phyloP scores from a whole-genome alignment of 2,888 invertebrate species.

The Blastobasis adustella region DNA sequence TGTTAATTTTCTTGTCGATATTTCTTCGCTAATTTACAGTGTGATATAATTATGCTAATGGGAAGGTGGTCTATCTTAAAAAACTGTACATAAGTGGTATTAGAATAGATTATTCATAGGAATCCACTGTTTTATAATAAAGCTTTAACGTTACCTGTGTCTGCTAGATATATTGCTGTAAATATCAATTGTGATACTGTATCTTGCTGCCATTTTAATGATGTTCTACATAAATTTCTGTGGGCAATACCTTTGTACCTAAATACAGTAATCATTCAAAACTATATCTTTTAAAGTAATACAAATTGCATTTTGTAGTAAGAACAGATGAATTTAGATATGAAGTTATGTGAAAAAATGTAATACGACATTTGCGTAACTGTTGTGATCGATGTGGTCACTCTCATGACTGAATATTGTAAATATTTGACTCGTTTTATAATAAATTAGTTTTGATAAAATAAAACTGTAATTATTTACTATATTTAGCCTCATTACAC shows the following conservation, averaged over 20 bases:
- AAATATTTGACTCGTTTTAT: constrained; percentile 62
- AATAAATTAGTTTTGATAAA: constrained; percentile 54
- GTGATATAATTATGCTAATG: constrained; percentile 32
- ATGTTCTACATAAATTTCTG: constrained; percentile 4
- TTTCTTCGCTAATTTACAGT: constrained; percentile 17
- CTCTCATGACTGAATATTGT: constrained; percentile 69
- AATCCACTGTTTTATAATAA: constrained; percentile 28
- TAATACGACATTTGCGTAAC: neutral
- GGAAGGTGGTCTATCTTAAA: constrained; percentile 30
- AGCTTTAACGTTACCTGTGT: constrained; percentile 56
- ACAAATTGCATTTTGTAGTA: too few relatives aligned
- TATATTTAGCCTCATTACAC: too few relatives aligned
- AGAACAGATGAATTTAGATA: too few relatives aligned
- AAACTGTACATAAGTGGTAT: constrained; percentile 34
- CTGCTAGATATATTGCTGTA: constrained; percentile 39
- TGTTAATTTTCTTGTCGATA: too few relatives aligned
- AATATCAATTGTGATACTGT: constrained; percentile 52
- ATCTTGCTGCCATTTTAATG: constrained; percentile 54
- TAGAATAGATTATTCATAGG: constrained; percentile 23
- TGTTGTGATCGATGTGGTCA: constrained; percentile 17
- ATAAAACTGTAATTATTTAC: too few relatives aligned
- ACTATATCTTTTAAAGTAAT: too few relatives aligned
- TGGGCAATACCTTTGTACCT: too few relatives aligned
- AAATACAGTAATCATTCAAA: too few relatives aligned
- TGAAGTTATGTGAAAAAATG: constrained; percentile 2